Percentiles rank a stretch among this genome's conserved stretches.
Evolutionary conservation across 2,113 vertebrate species (phyloP).

Genomic region (Thunnus maccoyii): DNA sequence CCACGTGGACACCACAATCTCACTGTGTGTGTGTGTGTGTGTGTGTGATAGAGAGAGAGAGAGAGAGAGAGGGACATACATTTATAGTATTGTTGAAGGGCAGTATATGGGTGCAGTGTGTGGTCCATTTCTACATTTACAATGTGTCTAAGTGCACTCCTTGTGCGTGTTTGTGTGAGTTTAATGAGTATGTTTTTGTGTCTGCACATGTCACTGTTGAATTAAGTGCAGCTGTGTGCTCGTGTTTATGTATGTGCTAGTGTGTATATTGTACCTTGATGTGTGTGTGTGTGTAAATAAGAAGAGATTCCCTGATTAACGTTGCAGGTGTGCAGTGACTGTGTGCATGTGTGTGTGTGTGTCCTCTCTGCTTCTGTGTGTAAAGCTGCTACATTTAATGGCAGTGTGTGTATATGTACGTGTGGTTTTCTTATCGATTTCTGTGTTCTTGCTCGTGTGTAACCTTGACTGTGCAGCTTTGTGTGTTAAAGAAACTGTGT

Average conservation of each 20-base stretch:
- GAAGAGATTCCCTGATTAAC: not conserved
- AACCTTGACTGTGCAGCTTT: not conserved
- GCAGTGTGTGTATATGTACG: not conserved
- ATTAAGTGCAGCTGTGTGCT: slow-evolving; percentile 15
- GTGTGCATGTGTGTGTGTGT: not conserved
- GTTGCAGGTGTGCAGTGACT: not conserved
- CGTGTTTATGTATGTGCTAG: not conserved
- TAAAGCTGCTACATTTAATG: no score
- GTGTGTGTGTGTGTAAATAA: not conserved
- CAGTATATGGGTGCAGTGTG: slow-evolving; percentile 15
- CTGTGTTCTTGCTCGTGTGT: not conserved
- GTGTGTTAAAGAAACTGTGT: not conserved
- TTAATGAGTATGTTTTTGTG: slow-evolving; percentile 3
- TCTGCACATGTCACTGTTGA: not conserved
- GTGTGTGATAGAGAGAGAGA: no score
- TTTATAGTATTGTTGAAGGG: slow-evolving; percentile 38
- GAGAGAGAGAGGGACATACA: not conserved
- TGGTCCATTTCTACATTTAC: slow-evolving; percentile 31
- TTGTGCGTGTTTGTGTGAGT: not conserved
- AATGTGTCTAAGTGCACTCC: not conserved
- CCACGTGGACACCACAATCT: slow-evolving; percentile 52
- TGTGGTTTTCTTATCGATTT: not conserved
- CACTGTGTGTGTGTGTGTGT: slow-evolving; percentile 8
- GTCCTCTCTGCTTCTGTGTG: not conserved
- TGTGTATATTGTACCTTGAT: not conserved